Base-by-base conservation (phyloP, 1,140 invertebrate genomes). In the Drosophila ananassae region DNA sequence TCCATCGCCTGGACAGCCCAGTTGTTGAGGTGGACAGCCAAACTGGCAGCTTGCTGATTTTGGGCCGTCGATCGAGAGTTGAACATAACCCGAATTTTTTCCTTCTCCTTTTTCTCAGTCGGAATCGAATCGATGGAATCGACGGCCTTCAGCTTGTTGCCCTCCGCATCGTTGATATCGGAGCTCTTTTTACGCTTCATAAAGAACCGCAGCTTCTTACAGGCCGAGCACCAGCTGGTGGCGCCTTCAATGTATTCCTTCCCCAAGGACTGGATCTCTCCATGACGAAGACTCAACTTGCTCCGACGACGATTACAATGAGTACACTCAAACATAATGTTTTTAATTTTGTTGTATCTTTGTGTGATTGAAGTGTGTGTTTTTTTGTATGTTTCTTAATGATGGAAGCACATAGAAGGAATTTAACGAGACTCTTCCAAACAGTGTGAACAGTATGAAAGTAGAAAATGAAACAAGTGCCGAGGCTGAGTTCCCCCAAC, bases 1-100 rank as follows among this genome's bases (percentile, higher is more conserved):
- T 67, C 63, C 6, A 67, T 10, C 1, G 63, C 63, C 10, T 67
- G 60, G 4, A 67, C 63, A 10, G 63, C 63, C 63, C 63, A 67
- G 21, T 67, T 67, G 12, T 12, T 30, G 3, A 39, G n/a, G 17
- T 21, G 46, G 0, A 28, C 10, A 12, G 48, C 47, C 32, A 52
- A 32, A 13, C 30, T 24, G 47, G 10, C 6, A 13, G 12, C 17
- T 7, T 50, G 25, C 12, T 41, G 12, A 6, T 44, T 56, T 6
- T 28, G 54, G 9, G 17, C 13, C 17, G 6, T 24, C 2, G 24
- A 24, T 9, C 37, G 22, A 2, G 34, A 17, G 22, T 25, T 10
- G 10, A 21, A 30, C 6, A 21, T 9, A 6, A 13, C 17, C 3
- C 30, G 9, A 12, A 53, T 7, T 37, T 4, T 9, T 9, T 2